These are phyloP conservation scores for Lepus americanus DNA, from an alignment of 2,113 vertebrate genomes.

Conservation along the genomic window DNA sequence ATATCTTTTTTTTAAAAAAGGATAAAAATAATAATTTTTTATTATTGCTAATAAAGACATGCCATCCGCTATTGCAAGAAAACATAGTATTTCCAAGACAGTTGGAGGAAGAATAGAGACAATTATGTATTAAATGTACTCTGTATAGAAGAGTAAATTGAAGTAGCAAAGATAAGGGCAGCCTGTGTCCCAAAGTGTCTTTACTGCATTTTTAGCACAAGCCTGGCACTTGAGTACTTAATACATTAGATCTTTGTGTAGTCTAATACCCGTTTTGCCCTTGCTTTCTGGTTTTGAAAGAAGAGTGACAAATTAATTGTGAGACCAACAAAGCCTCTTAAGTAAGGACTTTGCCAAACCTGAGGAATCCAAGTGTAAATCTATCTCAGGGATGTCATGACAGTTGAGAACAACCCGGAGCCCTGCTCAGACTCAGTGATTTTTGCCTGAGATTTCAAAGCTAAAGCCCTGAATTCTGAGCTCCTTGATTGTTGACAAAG, in stretches of 20 bases:
- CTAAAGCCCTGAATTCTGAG: not conserved
- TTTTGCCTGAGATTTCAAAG: not conserved
- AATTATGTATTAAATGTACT: not conserved
- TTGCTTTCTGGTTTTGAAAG: not conserved
- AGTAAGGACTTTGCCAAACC: not conserved
- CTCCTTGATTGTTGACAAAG: not conserved
- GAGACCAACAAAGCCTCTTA: not conserved
- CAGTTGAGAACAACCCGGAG: not conserved
- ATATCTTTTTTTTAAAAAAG: not conserved
- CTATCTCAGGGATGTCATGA: not conserved
- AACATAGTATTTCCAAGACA: not conserved
- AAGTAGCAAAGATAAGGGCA: not conserved
- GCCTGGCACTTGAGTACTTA: not conserved
- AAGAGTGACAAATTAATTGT: not conserved
- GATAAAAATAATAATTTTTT: not conserved
- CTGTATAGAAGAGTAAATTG: slow-evolving; percentile 16
- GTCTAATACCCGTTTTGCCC: not conserved
- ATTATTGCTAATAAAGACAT: slow-evolving; percentile 9
- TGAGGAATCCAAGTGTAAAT: not conserved
- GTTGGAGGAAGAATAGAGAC: not conserved
- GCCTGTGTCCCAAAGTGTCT: not conserved
- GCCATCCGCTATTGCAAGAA: not conserved
- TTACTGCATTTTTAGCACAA: not conserved
- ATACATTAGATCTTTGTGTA: not conserved
- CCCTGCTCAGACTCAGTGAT: not conserved